phyloP scores from a whole-genome alignment of 2,888 invertebrate species.

The Panopea generosa region DNA sequence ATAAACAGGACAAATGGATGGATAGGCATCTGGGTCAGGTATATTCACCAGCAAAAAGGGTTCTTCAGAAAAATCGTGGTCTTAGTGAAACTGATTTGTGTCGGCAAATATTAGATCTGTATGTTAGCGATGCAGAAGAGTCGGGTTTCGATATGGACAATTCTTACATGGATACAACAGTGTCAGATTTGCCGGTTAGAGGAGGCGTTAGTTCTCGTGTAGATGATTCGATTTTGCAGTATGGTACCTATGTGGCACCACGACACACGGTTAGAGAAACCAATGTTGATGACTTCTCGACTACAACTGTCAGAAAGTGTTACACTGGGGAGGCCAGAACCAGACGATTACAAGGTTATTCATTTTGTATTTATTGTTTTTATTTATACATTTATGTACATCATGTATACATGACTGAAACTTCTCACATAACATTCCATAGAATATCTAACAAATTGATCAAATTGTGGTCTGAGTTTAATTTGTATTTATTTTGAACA shows the following conservation, averaged over 20 bases:
- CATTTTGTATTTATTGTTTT: background rate
- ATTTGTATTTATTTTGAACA: too few species aligned
- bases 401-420: background rate
- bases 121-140: slow-evolving; percentile 69
- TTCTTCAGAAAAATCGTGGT: slow-evolving; percentile 59
- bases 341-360: slow-evolving; percentile 60
- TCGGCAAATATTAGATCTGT: slow-evolving; percentile 67
- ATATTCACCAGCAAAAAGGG: slow-evolving; percentile 57
- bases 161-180: slow-evolving; percentile 7
- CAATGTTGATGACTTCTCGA: slow-evolving; percentile 66
- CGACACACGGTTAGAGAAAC: slow-evolving; percentile 57
- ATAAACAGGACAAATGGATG: slow-evolving; percentile 34
- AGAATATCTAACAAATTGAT: too few species aligned
- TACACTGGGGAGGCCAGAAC: slow-evolving; percentile 65
- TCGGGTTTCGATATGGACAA: slow-evolving; percentile 30
- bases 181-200: background rate
- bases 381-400: too few species aligned
- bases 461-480: too few species aligned
- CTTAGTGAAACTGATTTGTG: slow-evolving; percentile 67
- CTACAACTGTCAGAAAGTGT: slow-evolving; percentile 62
- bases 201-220: background rate
- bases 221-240: slow-evolving; percentile 50
- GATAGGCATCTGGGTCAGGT: slow-evolving; percentile 55
- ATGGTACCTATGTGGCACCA: slow-evolving; percentile 64
- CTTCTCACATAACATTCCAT: too few species aligned